phyloP scores from a whole-genome alignment of 2,113 vertebrate genomes.

The Arizona elegans region DNA sequence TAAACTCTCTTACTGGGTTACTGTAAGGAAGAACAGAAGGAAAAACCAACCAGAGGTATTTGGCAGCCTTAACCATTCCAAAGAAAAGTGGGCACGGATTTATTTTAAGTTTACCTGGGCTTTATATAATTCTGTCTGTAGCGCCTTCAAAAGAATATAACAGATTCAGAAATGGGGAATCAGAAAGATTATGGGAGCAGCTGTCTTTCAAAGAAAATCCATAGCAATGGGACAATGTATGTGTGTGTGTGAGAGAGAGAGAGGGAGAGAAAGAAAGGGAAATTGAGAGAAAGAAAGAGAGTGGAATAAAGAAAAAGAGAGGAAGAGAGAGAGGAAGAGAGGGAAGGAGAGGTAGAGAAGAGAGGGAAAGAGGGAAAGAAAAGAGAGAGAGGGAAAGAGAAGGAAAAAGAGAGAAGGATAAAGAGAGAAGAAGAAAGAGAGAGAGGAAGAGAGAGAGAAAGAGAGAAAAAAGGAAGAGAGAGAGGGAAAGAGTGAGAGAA shows the following conservation, averaged over 20 bases:
- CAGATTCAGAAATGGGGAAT: neutral
- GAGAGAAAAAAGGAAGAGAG: no score
- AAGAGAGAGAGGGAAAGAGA: neutral
- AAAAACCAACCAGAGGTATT: neutral
- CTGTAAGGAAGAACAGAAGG: neutral
- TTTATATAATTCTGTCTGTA: neutral
- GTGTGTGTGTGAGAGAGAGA: neutral
- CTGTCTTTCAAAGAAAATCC: neutral
- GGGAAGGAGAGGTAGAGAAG: no score
- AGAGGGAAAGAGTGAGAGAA: neutral
- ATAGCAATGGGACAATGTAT: neutral
- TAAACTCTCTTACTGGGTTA: neutral
- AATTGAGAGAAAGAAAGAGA: no score
- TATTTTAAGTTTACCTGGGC: neutral
- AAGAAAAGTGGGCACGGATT: neutral
- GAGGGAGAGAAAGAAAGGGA: rapidly evolving
- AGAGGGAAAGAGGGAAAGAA: rapidly evolving
- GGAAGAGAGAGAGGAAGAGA: no score
- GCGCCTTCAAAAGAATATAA: neutral
- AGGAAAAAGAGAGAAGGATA: no score
- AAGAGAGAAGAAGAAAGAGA: rapidly evolving
- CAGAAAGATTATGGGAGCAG: neutral
- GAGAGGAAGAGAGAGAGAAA: rapidly evolving
- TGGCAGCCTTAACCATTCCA: neutral
- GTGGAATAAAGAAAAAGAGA: neutral